A percentile compares a stretch with the other conserved stretches of the same genome.
Evolutionary conservation across 2,797 vertebrate species (phyloP).

Genomic region (Dromococcyx pavoninus): DNA sequence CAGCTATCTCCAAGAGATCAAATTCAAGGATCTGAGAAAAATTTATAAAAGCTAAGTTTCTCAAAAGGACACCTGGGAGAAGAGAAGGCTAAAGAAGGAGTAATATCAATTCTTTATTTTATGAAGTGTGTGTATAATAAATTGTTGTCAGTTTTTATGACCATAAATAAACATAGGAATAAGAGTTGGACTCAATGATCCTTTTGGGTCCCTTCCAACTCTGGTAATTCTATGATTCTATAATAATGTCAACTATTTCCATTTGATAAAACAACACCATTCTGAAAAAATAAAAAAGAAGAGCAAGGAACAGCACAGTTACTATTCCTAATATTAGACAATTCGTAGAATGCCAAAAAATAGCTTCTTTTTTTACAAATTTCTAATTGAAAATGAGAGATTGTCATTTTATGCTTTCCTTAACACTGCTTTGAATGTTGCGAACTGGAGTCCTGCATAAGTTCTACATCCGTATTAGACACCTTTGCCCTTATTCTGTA

Average conservation of each 20-base stretch:
- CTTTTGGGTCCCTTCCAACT: too few species aligned
- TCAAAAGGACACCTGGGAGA: neutral
- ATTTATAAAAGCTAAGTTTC: neutral
- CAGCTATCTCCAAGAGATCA: neutral
- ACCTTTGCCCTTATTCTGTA: neutral
- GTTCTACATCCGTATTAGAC: neutral
- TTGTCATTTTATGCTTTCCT: neutral
- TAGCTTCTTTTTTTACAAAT: rapidly evolving
- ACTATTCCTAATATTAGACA: neutral
- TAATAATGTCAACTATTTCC: neutral
- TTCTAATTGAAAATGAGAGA: neutral
- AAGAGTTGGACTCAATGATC: too few species aligned
- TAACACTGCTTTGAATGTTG: neutral
- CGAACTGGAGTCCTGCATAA: neutral
- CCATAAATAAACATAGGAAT: too few species aligned
- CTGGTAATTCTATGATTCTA: too few species aligned
- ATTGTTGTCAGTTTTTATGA: neutral
- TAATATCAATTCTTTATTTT: neutral
- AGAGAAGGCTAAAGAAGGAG: neutral
- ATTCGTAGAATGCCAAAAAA: neutral
- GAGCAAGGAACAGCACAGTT: neutral
- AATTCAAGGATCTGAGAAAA: neutral
- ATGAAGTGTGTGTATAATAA: neutral
- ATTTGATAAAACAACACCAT: neutral
- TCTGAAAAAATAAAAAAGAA: neutral